Conservation (phyloP, 2,888 invertebrate genomes). For the Lepetodrilus schrolli region DNA sequence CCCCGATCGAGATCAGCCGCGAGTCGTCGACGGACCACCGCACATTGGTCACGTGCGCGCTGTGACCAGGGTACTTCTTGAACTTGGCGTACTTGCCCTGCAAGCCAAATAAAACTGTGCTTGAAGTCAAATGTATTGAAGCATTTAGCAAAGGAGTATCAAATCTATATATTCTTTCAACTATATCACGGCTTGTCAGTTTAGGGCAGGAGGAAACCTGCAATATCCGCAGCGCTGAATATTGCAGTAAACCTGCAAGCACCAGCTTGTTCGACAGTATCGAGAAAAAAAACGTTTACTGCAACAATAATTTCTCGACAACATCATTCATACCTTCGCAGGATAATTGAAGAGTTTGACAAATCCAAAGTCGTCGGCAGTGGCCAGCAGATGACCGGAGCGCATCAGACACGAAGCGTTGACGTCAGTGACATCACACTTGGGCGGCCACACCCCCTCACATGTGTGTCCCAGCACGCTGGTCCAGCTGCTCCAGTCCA, state of each 20-base stretch:
- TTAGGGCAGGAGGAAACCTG: no score
- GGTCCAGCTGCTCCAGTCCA: constrained; percentile 75
- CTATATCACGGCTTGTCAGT: no score
- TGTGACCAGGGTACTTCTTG: constrained; percentile 75
- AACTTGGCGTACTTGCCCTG: constrained; percentile 75
- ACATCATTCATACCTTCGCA: constrained; percentile 64
- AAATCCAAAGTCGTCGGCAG: constrained; percentile 76
- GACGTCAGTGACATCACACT: constrained; percentile 76
- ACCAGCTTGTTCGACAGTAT: no score
- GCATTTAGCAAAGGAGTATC: no score
- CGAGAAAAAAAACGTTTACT: no score
- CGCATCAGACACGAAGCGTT: constrained; percentile 73
- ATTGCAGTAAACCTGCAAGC: no score
- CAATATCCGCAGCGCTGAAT: no score
- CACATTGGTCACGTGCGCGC: constrained; percentile 76
- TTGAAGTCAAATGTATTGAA: no score
- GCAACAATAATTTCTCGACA: no score
- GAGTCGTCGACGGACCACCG: constrained; percentile 72
- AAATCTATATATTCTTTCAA: no score
- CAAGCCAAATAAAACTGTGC: constrained; percentile 21
- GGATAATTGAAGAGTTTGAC: constrained; percentile 76
- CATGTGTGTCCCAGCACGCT: constrained; percentile 74
- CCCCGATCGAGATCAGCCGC: constrained; percentile 74
- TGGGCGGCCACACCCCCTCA: constrained; percentile 76
- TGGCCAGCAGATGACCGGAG: constrained; percentile 72